phyloP scores from a whole-genome alignment of 2,113 vertebrate species.

The Ailuropoda melanoleuca region DNA sequence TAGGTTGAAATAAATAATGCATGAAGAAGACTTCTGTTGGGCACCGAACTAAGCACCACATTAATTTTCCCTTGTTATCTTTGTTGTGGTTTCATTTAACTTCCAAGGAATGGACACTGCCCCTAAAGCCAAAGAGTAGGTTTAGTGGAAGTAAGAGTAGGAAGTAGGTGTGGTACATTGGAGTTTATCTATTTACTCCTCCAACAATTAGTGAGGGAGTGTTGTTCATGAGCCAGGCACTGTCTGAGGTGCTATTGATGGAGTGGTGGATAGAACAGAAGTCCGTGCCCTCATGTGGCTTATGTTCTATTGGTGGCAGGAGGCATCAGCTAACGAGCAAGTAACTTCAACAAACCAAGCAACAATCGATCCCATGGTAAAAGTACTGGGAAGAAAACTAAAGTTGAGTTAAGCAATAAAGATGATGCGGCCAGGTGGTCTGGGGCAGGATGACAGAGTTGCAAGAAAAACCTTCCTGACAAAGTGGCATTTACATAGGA shows the following conservation, averaged over 20 bases:
- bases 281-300: background rate
- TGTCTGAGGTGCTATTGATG: background rate
- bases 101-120: conserved; percentile 3
- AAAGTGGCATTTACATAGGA: background rate
- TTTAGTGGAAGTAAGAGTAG: background rate
- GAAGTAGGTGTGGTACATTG: background rate
- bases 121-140: background rate
- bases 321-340: background rate
- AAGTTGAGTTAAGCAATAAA: background rate
- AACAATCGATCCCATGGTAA: background rate
- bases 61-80: conserved; percentile 47
- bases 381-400: background rate
- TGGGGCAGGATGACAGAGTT: background rate
- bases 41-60: background rate
- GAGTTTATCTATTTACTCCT: background rate
- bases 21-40: background rate
- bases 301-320: background rate
- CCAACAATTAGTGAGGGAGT: background rate
- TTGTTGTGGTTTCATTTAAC: conserved; percentile 23
- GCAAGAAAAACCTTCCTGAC: background rate
- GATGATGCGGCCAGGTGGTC: background rate
- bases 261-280: background rate
- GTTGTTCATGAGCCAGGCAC: background rate
- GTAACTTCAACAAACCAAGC: background rate
- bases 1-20: conserved; percentile 32